Percentiles rank a stretch among this genome's conserved stretches.
These are phyloP conservation scores for Andrena fulva DNA, from an alignment of 2,888 invertebrate genomes.

Conservation along the genomic window DNA sequence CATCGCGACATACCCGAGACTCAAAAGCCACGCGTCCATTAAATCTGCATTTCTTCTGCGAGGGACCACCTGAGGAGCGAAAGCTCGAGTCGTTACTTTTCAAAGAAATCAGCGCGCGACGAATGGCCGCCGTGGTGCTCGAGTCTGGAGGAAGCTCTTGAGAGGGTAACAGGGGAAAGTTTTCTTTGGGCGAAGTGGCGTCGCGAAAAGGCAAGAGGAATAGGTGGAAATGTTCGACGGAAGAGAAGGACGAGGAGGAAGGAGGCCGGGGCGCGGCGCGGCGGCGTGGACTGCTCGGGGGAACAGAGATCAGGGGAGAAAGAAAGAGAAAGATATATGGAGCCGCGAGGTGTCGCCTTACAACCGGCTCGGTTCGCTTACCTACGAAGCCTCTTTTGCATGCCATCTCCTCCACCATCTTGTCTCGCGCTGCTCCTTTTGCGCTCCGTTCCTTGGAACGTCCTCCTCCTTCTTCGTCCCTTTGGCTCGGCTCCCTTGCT, in stretches of 20 bases:
- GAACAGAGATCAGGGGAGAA: constrained; percentile 62
- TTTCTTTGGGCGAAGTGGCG: constrained; percentile 19
- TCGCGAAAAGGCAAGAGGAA: neutral
- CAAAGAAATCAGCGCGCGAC: constrained; percentile 15
- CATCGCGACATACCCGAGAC: constrained; percentile 10
- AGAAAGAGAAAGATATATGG: constrained; percentile 77
- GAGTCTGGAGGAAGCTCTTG: neutral
- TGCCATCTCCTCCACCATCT: constrained; percentile 85
- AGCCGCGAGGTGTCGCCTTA: constrained; percentile 84
- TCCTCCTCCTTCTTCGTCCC: constrained; percentile 70
- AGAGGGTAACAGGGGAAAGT: neutral
- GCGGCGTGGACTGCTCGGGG: constrained; percentile 70
- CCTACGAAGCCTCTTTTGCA: constrained; percentile 84
- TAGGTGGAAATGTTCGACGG: constrained; percentile 59
- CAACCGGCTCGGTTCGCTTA: constrained; percentile 84
- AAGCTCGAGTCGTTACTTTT: neutral
- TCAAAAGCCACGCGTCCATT: neutral
- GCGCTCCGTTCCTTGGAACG: constrained; percentile 74
- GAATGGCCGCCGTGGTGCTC: neutral
- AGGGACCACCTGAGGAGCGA: constrained; percentile 9
- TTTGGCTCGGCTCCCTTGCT: constrained; percentile 61
- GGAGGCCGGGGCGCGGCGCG: constrained; percentile 18
- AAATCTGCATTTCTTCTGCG: neutral
- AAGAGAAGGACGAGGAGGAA: constrained; percentile 58
- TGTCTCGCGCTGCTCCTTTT: constrained; percentile 79